These are phyloP conservation scores for Halocaridina rubra DNA, from an alignment of 2,888 invertebrate genomes.

Conservation along the genomic window DNA sequence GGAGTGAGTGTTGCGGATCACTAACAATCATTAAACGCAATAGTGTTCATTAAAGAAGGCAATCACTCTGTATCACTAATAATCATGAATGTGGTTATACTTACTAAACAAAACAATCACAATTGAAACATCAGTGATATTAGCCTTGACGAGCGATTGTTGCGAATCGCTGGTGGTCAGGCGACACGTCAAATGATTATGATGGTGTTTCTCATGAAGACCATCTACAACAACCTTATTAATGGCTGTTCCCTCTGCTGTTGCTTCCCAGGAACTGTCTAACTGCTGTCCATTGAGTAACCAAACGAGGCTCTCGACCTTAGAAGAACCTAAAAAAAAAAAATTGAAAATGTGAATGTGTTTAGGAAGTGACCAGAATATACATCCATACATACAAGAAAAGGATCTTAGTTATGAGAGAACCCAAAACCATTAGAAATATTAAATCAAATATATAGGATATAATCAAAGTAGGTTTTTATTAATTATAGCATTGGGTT, in stretches of 20 bases:
- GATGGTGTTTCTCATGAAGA: conserved; percentile 5
- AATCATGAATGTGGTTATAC: neutral
- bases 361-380: no score
- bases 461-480: no score
- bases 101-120: conserved; percentile 22
- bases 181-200: conserved; percentile 23
- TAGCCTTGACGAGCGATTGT: neutral
- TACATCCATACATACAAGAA: no score
- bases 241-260: conserved; percentile 16
- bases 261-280: conserved; percentile 8
- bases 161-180: conserved; percentile 22
- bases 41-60: no score
- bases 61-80: no score
- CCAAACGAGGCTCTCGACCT: conserved; percentile 21
- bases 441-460: no score
- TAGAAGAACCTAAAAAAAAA: conserved; percentile 10
- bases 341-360: no score
- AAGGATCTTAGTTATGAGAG: no score
- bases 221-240: conserved; percentile 10
- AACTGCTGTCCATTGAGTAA: conserved; percentile 16
- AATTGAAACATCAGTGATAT: conserved; percentile 26
- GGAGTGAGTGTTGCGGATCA: no score
- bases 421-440: no score
- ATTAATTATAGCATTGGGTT: no score
- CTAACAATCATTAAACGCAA: no score